Base-by-base conservation (phyloP, 2,797 vertebrate species). In the Hirundo rustica region DNA sequence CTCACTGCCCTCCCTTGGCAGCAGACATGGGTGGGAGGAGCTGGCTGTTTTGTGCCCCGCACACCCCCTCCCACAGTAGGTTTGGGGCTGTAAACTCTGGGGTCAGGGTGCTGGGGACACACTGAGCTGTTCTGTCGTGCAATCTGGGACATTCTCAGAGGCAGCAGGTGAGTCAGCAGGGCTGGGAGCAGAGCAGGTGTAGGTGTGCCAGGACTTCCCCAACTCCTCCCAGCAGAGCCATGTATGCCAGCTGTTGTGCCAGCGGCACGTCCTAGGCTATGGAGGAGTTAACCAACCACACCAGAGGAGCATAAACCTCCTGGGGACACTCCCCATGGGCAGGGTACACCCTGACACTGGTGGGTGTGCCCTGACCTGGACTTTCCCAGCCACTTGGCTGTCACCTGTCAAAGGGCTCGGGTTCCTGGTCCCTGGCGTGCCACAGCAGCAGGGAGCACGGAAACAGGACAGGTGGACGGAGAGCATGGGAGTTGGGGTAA, bases 11-110 rank as follows among this genome's bases (percentile, higher is more conserved):
- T 78, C 70, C 61, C 48, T 66, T 32, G 38, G 30, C 18, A 11
- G 13, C 7, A 0, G 7, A 16, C 2, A 0, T 3, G 9, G 27
- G 29, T 17, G 12, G 34, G 23, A 78, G 45, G 54, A 86, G 3
- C 47, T 22, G 21, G 12, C 11, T 2, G 1, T 38, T 15, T 51
- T 71, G 14, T 50, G 48, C n/a, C 30, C 10, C 0, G 2, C 16
- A 38, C 48, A 53, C 30, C 16, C 51, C 38, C 25, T 89, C 17
- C 27, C 34, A 3, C 7, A 2, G 64, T 61, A 74, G 65, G 67
- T 77, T 55, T 2, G 1, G 60, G 55, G 36, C 78, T 73, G n/a
- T 79, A 61, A 95, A 53, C 19, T 53, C 26, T 0, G 0, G 47
- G 45, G 22, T 19, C 13, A 2, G 12, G 11, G 21, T 36, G 15